A percentile compares a stretch with the other conserved stretches of the same genome.
Conservation (phyloP, 2,888 invertebrate species). For the Coelogynopora nodosa region DNA sequence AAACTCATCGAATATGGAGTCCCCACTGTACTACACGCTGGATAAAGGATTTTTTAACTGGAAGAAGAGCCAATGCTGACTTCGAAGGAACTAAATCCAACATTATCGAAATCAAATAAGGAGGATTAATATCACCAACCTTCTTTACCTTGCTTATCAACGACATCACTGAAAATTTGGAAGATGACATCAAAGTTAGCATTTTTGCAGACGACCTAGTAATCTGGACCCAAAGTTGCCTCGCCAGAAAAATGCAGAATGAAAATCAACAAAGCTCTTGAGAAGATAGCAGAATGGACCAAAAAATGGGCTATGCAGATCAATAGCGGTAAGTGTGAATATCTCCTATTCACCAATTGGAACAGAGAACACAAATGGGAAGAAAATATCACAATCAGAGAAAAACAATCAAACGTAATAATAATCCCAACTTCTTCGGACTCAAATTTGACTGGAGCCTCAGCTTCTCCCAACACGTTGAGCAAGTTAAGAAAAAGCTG, state of each 20-base stretch:
- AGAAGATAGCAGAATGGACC: not conserved
- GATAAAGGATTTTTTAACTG: not conserved
- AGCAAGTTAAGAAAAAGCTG: not conserved
- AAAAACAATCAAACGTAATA: not conserved
- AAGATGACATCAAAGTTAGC: not conserved
- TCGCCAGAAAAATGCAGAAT: not conserved
- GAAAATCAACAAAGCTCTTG: not conserved
- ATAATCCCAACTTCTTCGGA: not conserved
- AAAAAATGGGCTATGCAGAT: not conserved
- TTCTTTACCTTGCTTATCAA: not conserved
- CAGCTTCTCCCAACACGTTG: constrained; percentile 8
- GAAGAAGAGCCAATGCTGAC: not conserved
- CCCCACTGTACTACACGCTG: not conserved
- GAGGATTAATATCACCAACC: not conserved
- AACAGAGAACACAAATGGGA: not conserved
- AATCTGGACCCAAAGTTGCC: not conserved
- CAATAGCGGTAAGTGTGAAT: constrained; percentile 18
- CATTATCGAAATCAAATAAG: not conserved
- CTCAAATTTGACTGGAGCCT: constrained; percentile 2
- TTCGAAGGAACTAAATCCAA: not conserved
- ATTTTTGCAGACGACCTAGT: not conserved
- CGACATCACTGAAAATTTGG: not conserved
- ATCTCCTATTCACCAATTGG: not conserved
- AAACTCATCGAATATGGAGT: not conserved
- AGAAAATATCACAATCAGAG: not conserved